These are phyloP conservation scores for Dipodomys spectabilis DNA, from an alignment of 2,113 vertebrate species.

Conservation along the genomic window DNA sequence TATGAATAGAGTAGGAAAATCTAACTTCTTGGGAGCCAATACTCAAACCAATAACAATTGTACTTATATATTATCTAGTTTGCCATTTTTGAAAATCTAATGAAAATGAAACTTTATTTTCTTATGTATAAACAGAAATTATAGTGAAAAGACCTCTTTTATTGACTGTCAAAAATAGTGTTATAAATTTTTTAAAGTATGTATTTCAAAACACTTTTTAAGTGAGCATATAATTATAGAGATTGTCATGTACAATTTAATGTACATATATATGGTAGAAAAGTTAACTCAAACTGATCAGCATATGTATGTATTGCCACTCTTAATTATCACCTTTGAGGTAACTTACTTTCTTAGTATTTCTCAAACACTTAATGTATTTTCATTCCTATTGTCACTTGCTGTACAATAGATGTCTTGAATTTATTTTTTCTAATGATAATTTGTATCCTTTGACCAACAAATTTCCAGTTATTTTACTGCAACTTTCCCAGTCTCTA, in stretches of 20 bases:
- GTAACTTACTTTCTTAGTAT: not conserved
- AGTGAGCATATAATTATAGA: not conserved
- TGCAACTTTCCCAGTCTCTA: not conserved
- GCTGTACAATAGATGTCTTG: not conserved
- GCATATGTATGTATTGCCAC: not conserved
- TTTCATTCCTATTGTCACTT: not conserved
- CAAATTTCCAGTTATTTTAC: not conserved
- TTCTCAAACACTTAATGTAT: not conserved
- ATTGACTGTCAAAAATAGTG: not conserved
- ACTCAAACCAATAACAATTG: not conserved
- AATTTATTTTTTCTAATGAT: not conserved
- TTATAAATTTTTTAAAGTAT: not conserved
- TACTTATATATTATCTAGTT: not conserved
- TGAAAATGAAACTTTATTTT: not conserved
- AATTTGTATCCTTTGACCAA: not conserved
- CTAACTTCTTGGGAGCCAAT: not conserved
- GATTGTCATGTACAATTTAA: not conserved
- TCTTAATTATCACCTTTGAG: not conserved
- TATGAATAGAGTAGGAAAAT: slow-evolving; percentile 5
- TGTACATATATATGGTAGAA: not conserved
- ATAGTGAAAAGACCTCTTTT: not conserved
- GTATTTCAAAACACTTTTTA: not conserved
- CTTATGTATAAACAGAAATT: slow-evolving; percentile 2
- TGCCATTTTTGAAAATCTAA: slow-evolving; percentile 22
- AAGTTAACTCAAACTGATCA: not conserved